Base-by-base conservation (phyloP, 2,797 vertebrate species). In the Fistularia tabacaria region DNA sequence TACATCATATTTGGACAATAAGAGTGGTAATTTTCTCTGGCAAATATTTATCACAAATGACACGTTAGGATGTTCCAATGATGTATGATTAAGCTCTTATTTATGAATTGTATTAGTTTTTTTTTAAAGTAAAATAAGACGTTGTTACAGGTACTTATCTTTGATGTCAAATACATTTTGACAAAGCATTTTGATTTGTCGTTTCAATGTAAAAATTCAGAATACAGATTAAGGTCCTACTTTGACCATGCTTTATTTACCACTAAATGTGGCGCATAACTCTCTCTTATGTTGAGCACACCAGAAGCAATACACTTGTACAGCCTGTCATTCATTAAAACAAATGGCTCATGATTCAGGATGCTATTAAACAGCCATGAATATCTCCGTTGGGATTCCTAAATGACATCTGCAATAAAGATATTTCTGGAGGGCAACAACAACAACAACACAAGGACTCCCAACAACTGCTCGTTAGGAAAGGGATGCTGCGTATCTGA, bases 321-420 rank as follows among this genome's bases (percentile, higher is more conserved):
- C 49, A 47, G 6, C 49, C 49, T 62, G 69, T 66, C 69, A 66
- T 8, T 48, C 62, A n/a, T 55, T 46, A 50, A 46, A 70, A 69
- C 57, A 63, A 71, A 76, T 51, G 40, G 4, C 7, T 57, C 62
- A 73, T 74, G 68, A 79, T 85, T 71, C 70, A 69, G 48, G 66
- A 66, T 46, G 49, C 61, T 49, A 62, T 79, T 77, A 78, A 75
- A 54, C 64, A 65, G 62, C 74, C 57, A 71, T 69, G 65, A 67
- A 58, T 55, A 37, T 58, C 43, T 46, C 68, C 59, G 57, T 15
- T 0, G 74, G 69, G 70, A 76, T 43, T 67, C 63, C 54, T 59
- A 38, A 62, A 71, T 49, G 46, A 54, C 68, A 63, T 79, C 73
- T 81, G 57, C 59, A 58, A 46, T 46, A 36, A 67, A 36, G 49